Percentiles rank a stretch among this genome's conserved stretches.
phyloP scores from a whole-genome alignment of 2,113 vertebrate genomes.

The Bucco capensis region DNA sequence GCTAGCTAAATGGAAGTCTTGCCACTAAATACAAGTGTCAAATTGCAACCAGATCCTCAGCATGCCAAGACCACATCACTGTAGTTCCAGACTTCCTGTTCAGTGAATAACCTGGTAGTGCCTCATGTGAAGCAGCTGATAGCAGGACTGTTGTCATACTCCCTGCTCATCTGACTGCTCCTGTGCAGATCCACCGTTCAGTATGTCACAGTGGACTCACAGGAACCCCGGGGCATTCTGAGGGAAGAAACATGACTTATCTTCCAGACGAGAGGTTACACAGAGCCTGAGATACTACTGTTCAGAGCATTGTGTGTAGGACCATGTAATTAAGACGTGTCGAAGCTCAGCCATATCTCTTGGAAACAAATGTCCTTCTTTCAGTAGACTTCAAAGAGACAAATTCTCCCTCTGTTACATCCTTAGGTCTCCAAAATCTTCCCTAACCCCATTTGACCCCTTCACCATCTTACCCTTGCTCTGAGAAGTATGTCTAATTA shows the following conservation, averaged over 20 bases:
- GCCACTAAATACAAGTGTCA: conserved; percentile 19
- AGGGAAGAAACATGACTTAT: background rate
- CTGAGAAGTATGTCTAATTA: background rate
- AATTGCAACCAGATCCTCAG: conserved; percentile 26
- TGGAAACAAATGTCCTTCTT: background rate
- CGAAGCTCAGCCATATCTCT: background rate
- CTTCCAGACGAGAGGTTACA: background rate
- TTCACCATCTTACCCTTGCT: background rate
- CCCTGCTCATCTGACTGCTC: background rate
- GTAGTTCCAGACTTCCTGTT: background rate
- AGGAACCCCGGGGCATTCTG: rapidly evolving
- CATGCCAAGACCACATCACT: background rate
- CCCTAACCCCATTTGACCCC: background rate
- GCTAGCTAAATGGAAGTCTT: conserved; percentile 11
- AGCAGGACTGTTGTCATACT: background rate
- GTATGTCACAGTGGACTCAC: rapidly evolving
- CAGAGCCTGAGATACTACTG: background rate
- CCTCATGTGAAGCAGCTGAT: background rate
- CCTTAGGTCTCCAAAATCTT: background rate
- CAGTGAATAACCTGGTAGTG: background rate
- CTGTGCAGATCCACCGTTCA: background rate
- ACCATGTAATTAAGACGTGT: background rate
- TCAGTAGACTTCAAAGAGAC: background rate
- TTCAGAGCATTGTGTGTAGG: background rate
- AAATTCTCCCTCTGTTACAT: background rate